These are phyloP conservation scores for Drosophila neonasuta DNA, from an alignment of 2,888 invertebrate species.

Conservation along the genomic window DNA sequence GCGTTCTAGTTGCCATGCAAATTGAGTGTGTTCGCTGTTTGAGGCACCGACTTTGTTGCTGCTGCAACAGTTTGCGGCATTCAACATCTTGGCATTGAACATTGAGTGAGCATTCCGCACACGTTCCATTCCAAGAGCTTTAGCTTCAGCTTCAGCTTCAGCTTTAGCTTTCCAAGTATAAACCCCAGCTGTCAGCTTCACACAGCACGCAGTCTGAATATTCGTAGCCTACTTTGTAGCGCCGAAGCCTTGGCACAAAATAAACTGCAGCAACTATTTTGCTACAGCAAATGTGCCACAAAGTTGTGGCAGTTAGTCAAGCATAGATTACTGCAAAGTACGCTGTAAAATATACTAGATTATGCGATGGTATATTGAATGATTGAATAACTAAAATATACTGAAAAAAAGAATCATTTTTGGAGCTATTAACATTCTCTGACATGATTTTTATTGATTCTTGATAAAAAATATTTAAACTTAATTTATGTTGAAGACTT, in stretches of 20 bases:
- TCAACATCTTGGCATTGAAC: slow-evolving; percentile 20
- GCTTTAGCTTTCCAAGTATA: not conserved
- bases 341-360: not conserved
- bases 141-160: not conserved
- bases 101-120: not conserved
- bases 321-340: not conserved
- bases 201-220: slow-evolving; percentile 1
- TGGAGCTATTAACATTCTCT: too few relatives aligned
- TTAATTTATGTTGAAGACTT: too few relatives aligned
- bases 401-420: too few relatives aligned
- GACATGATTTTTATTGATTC: too few relatives aligned
- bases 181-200: not conserved
- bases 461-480: too few relatives aligned
- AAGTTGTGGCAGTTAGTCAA: not conserved
- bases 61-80: slow-evolving; percentile 40
- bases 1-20: slow-evolving; percentile 23
- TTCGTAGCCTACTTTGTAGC: slow-evolving; percentile 46
- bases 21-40: slow-evolving; percentile 22
- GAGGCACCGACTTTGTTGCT: not conserved
- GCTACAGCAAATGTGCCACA: not conserved
- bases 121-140: slow-evolving; percentile 10
- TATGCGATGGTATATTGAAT: too few relatives aligned
- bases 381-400: too few relatives aligned
- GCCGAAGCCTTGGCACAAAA: slow-evolving; percentile 12
- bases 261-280: not conserved